Percentiles rank a stretch among this genome's conserved stretches.
phyloP scores from a whole-genome alignment of 2,113 vertebrate genomes.

The Gallinago paraguaiae region DNA sequence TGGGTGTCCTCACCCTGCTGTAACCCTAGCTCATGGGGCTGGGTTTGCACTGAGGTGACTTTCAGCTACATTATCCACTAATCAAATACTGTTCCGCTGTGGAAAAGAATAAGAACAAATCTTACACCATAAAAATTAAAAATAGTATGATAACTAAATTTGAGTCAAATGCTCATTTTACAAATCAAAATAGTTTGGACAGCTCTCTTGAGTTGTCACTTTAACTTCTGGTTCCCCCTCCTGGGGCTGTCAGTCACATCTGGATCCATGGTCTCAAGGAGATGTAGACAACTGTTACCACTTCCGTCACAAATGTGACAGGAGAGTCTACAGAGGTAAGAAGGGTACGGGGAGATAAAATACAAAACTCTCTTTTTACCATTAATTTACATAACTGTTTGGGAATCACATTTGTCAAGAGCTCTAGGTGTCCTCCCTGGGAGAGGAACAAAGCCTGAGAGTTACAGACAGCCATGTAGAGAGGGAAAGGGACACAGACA shows the following conservation, averaged over 20 bases:
- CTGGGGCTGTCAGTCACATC: background rate
- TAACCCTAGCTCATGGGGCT: background rate
- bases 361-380: background rate
- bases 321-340: background rate
- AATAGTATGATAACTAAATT: background rate
- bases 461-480: background rate
- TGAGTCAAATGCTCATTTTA: background rate
- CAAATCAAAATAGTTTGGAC: background rate
- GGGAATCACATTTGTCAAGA: background rate
- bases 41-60: background rate
- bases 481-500: accelerated
- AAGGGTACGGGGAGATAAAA: background rate
- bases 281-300: background rate
- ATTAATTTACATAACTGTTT: background rate
- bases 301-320: background rate
- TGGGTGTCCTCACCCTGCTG: accelerated
- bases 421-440: background rate
- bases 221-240: background rate
- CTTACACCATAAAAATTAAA: background rate
- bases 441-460: background rate
- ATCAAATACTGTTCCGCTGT: background rate
- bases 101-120: background rate
- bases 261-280: background rate
- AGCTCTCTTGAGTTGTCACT: background rate
- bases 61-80: background rate